Base-by-base conservation (phyloP, 2,888 invertebrate species). In the Cerastis leucographa region DNA sequence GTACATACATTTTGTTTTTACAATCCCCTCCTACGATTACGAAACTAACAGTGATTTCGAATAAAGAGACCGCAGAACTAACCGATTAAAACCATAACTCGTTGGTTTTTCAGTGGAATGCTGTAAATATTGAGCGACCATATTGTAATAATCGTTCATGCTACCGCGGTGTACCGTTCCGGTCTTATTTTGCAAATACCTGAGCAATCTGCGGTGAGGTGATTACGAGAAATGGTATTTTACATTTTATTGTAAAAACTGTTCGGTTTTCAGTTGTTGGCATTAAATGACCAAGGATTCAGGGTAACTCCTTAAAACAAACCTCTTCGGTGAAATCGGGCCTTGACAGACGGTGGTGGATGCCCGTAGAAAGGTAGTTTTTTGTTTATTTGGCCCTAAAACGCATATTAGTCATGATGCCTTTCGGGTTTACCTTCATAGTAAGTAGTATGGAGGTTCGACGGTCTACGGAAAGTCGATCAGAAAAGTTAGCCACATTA, bases 81-180 rank as follows among this genome's bases (percentile, higher is more conserved):
- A 74, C 46, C 71, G 62, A 81, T 83, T 81, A 67, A 72, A 81
- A 71, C 42, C 25, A 65, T 76, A 61, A 59, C 66, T 69, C 59
- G 83, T 77, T 82, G 59, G 56, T 83, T 83, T 76, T 81, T 73
- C 69, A 74, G n/a, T 0, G 69, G 46, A 83, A 83, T 74, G 69
- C 78, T 74, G 74, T 85, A 74, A 85, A 77, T 65, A 84, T 86
- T 71, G 59, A 14, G 59, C 69, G 56, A 54, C 71, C 61, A 74
- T 77, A 74, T 77, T 72, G 69, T 49, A 82, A 83, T 84, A 70
- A 84, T 77, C 74, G 69, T 64, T 56, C 40, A 17, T 61, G 71
- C 61, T 64, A 68, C 70, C 81, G 61, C 83, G 44, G 54, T 71
- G 19, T 59, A 66, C 74, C 69, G 83, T 77, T 83, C 64, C 51